Evolutionary conservation across 2,113 vertebrate species (phyloP).

Genomic region (Benitochromis conjunctus): DNA sequence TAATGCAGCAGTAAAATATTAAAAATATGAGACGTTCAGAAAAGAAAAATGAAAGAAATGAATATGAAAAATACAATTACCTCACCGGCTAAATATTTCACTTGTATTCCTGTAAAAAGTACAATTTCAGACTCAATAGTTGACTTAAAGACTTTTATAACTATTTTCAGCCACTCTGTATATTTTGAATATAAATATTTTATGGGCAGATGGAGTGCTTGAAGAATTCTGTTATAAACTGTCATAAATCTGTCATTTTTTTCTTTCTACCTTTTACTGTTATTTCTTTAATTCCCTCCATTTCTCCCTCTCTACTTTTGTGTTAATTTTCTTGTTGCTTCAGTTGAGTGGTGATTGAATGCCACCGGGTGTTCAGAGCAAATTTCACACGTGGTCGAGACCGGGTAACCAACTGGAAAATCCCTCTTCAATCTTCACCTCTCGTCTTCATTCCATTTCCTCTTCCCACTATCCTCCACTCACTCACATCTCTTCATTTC

Average conservation of each 20-base stretch:
- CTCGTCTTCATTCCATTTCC: conserved; percentile 29
- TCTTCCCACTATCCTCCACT: background rate
- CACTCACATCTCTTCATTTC: background rate
- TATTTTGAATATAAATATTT: background rate
- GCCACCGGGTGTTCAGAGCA: conserved; percentile 51
- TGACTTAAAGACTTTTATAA: background rate
- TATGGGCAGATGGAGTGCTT: background rate
- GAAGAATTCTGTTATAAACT: background rate
- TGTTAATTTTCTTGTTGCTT: conserved; percentile 34
- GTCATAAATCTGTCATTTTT: background rate
- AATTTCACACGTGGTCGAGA: conserved; percentile 62
- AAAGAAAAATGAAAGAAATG: background rate
- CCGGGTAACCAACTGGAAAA: conserved; percentile 51
- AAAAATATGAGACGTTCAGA: background rate
- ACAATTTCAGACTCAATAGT: background rate
- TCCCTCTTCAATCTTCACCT: conserved; percentile 53
- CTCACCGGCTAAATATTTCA: background rate
- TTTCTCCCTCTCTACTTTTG: background rate
- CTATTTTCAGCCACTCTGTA: background rate
- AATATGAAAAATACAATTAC: background rate
- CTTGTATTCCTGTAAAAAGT: background rate
- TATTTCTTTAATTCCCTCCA: background rate
- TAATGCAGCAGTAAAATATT: background rate
- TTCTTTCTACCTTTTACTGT: background rate
- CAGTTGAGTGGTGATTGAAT: conserved; percentile 53